A percentile compares a stretch with the other conserved stretches of the same genome.
Conservation (phyloP, 2,113 vertebrate genomes). For the Cephalopholis sonnerati region DNA sequence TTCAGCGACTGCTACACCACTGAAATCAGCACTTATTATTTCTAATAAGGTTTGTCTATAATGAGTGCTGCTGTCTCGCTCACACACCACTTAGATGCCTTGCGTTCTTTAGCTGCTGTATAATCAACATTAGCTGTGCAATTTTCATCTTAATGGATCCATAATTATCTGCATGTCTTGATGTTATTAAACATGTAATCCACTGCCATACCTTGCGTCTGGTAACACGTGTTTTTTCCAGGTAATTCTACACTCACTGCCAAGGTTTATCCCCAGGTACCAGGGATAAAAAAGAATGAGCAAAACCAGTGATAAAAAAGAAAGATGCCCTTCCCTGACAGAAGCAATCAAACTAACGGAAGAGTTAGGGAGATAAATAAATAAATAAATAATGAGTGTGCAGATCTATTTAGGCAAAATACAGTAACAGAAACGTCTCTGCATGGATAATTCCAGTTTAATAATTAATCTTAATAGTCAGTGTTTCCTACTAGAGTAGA, state of each 20-base stretch:
- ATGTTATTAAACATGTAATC: neutral
- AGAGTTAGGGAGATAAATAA: neutral
- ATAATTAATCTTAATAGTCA: neutral
- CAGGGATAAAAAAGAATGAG: neutral
- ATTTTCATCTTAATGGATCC: neutral
- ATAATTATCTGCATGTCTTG: neutral
- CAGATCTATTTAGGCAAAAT: neutral
- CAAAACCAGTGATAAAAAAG: constrained; percentile 2
- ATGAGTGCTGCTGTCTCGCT: neutral
- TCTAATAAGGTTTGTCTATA: neutral
- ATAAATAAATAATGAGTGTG: constrained; percentile 5
- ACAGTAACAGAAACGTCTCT: neutral
- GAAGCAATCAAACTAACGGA: neutral
- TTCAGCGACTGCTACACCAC: neutral
- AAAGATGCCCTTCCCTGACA: neutral
- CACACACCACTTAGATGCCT: neutral
- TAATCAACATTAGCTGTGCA: neutral
- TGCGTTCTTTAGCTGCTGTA: neutral
- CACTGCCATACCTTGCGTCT: neutral
- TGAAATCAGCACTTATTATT: neutral
- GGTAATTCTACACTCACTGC: too few relatives aligned
- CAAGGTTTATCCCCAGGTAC: neutral
- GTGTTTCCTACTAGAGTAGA: too few relatives aligned
- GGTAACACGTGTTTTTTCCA: neutral
- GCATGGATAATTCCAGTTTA: neutral